phyloP scores from a whole-genome alignment of 2,888 invertebrate genomes.

The Formica aserva region DNA sequence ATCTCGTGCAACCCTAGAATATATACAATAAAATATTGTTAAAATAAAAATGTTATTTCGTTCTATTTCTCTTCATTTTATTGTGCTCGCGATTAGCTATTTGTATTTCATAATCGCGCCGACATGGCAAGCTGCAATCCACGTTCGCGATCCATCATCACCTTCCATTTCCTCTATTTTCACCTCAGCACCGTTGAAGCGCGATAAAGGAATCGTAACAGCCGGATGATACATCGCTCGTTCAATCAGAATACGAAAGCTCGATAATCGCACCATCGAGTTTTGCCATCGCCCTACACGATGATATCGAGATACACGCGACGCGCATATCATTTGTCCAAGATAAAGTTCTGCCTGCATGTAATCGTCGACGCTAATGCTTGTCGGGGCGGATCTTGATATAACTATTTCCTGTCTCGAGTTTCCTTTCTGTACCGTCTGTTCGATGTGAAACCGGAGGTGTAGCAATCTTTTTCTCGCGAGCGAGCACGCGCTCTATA shows the following conservation, averaged over 20 bases:
- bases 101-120: constrained; percentile 37
- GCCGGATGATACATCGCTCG: constrained; percentile 40
- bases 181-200: constrained; percentile 11
- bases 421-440: constrained; percentile 16
- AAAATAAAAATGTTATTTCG: neutral
- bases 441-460: constrained; percentile 38
- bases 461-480: constrained; percentile 29
- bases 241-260: constrained; percentile 41
- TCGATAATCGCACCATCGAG: constrained; percentile 44
- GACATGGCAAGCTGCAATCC: constrained; percentile 18
- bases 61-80: too few species aligned
- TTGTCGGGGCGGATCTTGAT: constrained; percentile 38
- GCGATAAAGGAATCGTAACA: constrained; percentile 19
- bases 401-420: constrained; percentile 48
- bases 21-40: neutral
- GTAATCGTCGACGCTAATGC: constrained; percentile 23
- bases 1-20: too few species aligned
- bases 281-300: neutral
- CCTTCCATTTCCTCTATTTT: constrained; percentile 39
- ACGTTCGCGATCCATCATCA: constrained; percentile 45
- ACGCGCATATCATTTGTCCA: constrained; percentile 40
- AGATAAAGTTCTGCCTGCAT: neutral
- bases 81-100: constrained; percentile 12
- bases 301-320: neutral
- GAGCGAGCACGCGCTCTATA: constrained; percentile 32